Percentiles rank a stretch among this genome's conserved stretches.
These are phyloP conservation scores for Holothuria scabra DNA, from an alignment of 53 echinoderm and acorn worm genomes.

Conservation along the genomic window DNA sequence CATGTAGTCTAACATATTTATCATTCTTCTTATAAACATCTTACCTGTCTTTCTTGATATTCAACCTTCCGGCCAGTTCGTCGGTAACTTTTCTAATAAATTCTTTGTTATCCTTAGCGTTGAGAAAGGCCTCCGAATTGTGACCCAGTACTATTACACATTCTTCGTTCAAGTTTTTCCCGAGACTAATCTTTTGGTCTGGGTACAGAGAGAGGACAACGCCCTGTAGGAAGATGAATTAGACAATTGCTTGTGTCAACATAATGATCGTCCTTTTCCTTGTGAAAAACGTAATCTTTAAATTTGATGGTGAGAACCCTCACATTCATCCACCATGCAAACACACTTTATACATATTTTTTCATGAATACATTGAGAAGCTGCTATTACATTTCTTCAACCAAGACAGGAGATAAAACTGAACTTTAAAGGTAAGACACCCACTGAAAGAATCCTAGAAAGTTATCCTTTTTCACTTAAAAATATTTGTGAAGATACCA, in stretches of 20 bases:
- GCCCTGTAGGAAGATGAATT: constrained; percentile 19
- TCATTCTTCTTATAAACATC: background rate
- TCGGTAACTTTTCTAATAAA: constrained; percentile 53
- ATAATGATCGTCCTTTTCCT: too few relatives aligned
- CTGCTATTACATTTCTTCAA: too few relatives aligned
- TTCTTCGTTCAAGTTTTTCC: constrained; percentile 37
- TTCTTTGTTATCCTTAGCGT: constrained; percentile 46
- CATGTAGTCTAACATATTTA: too few relatives aligned
- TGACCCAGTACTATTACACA: constrained; percentile 58
- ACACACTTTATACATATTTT: too few relatives aligned
- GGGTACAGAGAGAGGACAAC: constrained; percentile 65
- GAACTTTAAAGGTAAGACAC: too few relatives aligned
- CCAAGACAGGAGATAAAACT: too few relatives aligned
- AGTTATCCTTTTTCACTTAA: too few relatives aligned
- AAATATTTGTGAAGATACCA: too few relatives aligned
- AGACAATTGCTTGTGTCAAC: background rate
- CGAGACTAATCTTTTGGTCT: constrained; percentile 54
- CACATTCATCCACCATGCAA: too few relatives aligned
- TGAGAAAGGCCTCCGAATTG: constrained; percentile 64
- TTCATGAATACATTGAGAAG: too few relatives aligned
- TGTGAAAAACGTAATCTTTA: background rate
- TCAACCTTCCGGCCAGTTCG: constrained; percentile 36
- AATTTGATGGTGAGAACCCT: background rate
- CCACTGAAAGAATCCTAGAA: too few relatives aligned
- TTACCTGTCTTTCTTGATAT: constrained; percentile 52